Evolutionary conservation across 2,113 vertebrate genomes (phyloP).

Genomic region (Phrynosoma blainvillii): DNA sequence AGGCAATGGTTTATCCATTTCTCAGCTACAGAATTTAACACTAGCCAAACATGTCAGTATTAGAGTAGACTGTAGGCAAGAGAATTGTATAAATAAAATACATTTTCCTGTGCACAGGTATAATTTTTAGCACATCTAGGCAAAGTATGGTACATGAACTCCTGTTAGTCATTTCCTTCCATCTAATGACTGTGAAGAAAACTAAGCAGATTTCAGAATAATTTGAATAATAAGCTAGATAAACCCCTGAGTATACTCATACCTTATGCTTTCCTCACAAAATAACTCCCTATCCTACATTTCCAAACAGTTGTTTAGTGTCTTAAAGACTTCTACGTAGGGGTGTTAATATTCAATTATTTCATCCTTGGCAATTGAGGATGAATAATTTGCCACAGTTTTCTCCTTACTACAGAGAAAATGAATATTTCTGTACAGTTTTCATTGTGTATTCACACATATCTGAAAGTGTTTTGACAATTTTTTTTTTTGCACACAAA

Average conservation of each 20-base stretch:
- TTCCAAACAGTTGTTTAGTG: background rate
- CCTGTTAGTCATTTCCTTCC: background rate
- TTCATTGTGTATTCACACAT: no score
- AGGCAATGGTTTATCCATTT: conserved; percentile 48
- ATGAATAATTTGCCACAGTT: no score
- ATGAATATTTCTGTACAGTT: no score
- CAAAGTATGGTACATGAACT: background rate
- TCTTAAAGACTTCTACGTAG: background rate
- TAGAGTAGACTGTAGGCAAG: conserved; percentile 26
- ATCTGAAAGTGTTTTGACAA: no score
- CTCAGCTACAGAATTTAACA: conserved; percentile 45
- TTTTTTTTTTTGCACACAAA: no score
- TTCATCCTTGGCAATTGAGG: no score
- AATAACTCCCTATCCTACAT: background rate
- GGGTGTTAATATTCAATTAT: no score
- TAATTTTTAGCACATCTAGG: background rate
- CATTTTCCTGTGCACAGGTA: background rate
- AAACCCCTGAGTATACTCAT: background rate
- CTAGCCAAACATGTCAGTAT: conserved; percentile 35
- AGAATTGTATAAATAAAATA: background rate
- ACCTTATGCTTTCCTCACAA: background rate
- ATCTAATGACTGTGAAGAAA: background rate
- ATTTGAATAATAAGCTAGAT: background rate
- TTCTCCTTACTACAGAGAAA: no score
- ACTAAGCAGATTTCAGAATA: background rate